Base-by-base conservation (phyloP, 2,888 invertebrate genomes). In the Serrognathus titanus region DNA sequence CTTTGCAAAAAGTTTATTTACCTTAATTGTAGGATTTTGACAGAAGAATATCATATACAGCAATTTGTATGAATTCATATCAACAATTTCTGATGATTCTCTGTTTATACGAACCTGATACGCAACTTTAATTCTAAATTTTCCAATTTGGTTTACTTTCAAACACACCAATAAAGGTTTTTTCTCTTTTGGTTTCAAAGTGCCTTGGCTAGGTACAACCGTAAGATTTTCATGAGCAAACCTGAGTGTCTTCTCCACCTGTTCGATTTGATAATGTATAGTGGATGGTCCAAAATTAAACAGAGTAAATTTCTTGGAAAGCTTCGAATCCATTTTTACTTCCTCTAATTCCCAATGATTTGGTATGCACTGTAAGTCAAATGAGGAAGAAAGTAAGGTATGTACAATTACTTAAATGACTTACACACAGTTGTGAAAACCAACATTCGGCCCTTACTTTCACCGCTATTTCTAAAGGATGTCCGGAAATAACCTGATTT, bases 201-300 rank as follows among this genome's bases (percentile, higher is more conserved):
- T 71, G 38, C 69, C 73, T 3, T 45, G 43, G 7, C 45, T 12
- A 9, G 63, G 61, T 16, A 57, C 43, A 16, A 65, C 45, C 13
- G 10, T 57, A 12, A 66, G 24, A 31, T 31, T 31, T 31, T 31
- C 24, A 31, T 31, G 24, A 2, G 24, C 24, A 31, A 31, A 31
- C 24, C 4, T 31, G 10, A 48, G 55, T 45, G 56, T 41, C 10
- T 37, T 13, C 12, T 37, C 43, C 38, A 57, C 43, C 58, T 57
- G 4, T 31, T 31, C 24, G 24, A 31, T 31, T 31, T 69, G 58
- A 58, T 73, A 80, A 59, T 72, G 68, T 12, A 80, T 71, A 3
- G 69, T 66, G 2, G 78, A 74, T 13, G 64, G 47, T 31, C 80
- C 78, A 59, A 75, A 75, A 68, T 81, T 81, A 56, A 71, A 75